Percentiles rank a stretch among this genome's conserved stretches.
These are phyloP conservation scores for Urocynchramus pylzowi DNA, from an alignment of 2,113 vertebrate species.

Conservation along the genomic window DNA sequence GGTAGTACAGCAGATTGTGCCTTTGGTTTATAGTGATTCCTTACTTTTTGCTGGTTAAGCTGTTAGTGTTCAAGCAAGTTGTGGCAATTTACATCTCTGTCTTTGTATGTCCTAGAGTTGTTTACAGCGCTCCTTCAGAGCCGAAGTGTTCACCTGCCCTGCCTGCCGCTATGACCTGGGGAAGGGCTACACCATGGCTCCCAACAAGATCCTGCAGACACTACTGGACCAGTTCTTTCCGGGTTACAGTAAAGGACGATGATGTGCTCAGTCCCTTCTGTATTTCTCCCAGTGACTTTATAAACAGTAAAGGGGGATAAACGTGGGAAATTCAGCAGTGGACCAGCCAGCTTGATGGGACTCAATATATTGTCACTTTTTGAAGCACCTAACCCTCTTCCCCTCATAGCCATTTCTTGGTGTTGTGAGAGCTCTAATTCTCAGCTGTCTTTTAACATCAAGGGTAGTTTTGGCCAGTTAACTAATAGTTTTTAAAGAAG, in stretches of 20 bases:
- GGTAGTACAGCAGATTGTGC: background rate
- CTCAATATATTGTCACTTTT: conserved; percentile 49
- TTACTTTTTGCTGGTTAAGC: background rate
- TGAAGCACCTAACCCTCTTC: conserved; percentile 74
- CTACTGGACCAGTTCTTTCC: conserved; percentile 98
- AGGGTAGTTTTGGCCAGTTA: conserved; percentile 76
- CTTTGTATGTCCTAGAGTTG: conserved; percentile 78
- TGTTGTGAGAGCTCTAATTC: conserved; percentile 74
- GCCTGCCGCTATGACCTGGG: conserved; percentile 95
- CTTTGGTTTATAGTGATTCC: background rate
- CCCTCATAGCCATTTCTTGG: conserved; percentile 72
- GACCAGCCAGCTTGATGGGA: conserved; percentile 70
- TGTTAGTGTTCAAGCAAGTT: background rate
- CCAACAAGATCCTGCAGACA: conserved; percentile 90
- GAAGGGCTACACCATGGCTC: conserved; percentile 90
- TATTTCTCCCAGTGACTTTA: conserved; percentile 64
- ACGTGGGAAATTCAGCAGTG: conserved; percentile 45
- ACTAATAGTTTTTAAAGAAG: conserved; percentile 59
- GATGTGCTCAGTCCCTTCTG: conserved; percentile 67
- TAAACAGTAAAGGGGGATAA: conserved; percentile 60
- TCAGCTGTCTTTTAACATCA: conserved; percentile 74
- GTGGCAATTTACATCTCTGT: background rate
- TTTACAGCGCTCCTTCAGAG: conserved; percentile 94
- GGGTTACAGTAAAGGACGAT: conserved; percentile 98
- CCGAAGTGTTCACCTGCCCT: conserved; percentile 93